Conservation (phyloP, 2,797 vertebrate genomes). For the Urosaurus nigricauda region DNA sequence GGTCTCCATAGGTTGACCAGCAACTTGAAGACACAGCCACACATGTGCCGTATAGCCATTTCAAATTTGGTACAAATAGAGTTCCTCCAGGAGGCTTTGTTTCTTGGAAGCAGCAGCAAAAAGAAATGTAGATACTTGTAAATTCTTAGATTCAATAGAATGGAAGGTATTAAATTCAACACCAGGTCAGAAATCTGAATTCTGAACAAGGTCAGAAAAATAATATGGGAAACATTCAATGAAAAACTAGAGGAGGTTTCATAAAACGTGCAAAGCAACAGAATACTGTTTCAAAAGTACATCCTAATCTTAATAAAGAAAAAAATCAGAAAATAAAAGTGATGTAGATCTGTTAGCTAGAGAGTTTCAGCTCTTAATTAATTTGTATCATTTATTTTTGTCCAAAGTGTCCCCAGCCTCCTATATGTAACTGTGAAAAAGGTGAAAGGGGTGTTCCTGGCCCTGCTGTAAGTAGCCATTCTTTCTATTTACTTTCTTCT, state of each 20-base stretch:
- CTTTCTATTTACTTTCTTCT: background rate
- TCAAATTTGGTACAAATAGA: background rate
- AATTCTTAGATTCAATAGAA: background rate
- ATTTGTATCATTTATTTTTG: constrained; percentile 56
- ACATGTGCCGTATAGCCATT: background rate
- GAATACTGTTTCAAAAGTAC: background rate
- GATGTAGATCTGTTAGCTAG: background rate
- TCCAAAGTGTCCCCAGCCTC: constrained; percentile 86
- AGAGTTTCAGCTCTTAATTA: constrained; percentile 35
- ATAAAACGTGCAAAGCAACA: background rate
- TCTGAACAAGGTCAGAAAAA: background rate
- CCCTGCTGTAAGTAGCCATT: constrained; percentile 84
- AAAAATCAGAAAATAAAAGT: background rate
- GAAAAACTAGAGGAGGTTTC: background rate
- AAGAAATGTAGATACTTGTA: background rate
- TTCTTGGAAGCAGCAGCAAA: background rate
- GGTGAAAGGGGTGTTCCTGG: constrained; percentile 88
- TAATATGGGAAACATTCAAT: background rate
- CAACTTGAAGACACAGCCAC: background rate
- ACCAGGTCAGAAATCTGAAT: background rate
- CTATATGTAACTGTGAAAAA: constrained; percentile 89
- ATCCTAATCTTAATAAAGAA: background rate
- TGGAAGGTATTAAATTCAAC: background rate
- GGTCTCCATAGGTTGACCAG: background rate
- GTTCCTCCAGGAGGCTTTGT: background rate